Conservation (phyloP, 2,113 vertebrate species). For the Mixornis gularis region DNA sequence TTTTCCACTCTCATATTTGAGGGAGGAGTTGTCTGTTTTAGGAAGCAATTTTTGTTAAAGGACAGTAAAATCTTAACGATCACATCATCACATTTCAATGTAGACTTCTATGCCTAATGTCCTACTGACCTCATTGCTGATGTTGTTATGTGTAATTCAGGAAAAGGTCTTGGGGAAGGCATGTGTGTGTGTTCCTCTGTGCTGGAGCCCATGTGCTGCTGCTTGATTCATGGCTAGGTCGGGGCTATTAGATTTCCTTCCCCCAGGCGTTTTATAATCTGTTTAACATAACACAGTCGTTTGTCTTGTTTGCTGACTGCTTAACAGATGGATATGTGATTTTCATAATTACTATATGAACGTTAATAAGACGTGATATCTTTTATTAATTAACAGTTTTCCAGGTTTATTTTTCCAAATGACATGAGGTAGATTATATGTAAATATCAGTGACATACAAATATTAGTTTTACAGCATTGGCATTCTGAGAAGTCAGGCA, state of each 20-base stretch:
- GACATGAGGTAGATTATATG: not conserved
- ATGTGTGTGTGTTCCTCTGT: accelerated
- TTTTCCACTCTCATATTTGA: not conserved
- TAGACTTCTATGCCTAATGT: not conserved
- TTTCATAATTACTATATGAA: slow-evolving; percentile 68
- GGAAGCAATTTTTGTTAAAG: not conserved
- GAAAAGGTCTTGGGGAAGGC: not conserved
- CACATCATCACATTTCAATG: not conserved
- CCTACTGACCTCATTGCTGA: not conserved
- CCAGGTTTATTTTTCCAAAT: slow-evolving; percentile 61
- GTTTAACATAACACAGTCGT: slow-evolving; percentile 81
- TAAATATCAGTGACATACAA: slow-evolving; percentile 26
- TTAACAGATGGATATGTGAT: slow-evolving; percentile 74
- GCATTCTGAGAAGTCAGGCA: not conserved
- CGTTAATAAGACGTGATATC: slow-evolving; percentile 72
- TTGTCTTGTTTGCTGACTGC: slow-evolving; percentile 84
- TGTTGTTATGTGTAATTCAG: not conserved
- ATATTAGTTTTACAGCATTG: slow-evolving; percentile 23
- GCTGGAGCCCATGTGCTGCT: slow-evolving; percentile 33
- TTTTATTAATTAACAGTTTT: slow-evolving; percentile 74
- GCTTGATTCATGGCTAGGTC: slow-evolving; percentile 72
- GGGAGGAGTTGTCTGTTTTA: not conserved
- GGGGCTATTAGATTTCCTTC: slow-evolving; percentile 74
- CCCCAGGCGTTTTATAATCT: slow-evolving; percentile 83
- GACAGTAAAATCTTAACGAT: not conserved